These are phyloP conservation scores for human (Homo sapiens) DNA, from an alignment of 2,113 vertebrate genomes.

Conservation along the genomic window GRCh38 chr7:103741001-103741500, in stretches of 20 bases:
- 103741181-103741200: background rate
- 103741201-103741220: background rate
- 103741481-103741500: background rate
- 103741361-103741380: background rate
- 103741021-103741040: background rate
- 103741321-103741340: background rate
- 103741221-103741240: background rate
- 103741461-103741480: background rate
- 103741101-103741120: background rate
- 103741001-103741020: background rate
- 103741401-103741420: constrained; percentile 22
- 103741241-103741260: background rate
- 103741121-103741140: background rate
- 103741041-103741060: background rate
- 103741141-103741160: background rate
- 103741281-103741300: background rate
- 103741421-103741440: background rate
- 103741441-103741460: background rate
- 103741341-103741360: background rate
- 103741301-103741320: background rate
- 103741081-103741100: background rate
- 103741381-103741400: background rate
- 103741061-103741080: background rate
- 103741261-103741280: background rate
- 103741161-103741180: background rate